These are phyloP conservation scores for Myxocyprinus asiaticus DNA, from an alignment of 2,113 vertebrate species.

Conservation along the genomic window DNA sequence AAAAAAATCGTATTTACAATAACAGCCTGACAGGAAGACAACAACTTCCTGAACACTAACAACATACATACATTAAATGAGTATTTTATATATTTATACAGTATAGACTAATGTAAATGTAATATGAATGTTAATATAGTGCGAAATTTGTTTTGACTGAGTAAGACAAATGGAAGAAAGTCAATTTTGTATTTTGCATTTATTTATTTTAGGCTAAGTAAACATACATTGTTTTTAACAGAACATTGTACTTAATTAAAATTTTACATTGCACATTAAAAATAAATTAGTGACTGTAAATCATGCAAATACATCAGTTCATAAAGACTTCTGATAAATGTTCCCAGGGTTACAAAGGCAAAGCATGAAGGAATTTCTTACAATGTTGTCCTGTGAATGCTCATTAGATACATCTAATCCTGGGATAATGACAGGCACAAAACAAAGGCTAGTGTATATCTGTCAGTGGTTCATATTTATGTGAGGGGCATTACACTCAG, in stretches of 20 bases:
- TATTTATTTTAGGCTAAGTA: constrained; percentile 23
- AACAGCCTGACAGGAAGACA: too few relatives aligned
- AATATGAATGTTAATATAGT: too few relatives aligned
- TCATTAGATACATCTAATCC: background rate
- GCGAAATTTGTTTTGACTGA: background rate
- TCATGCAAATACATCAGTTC: constrained; percentile 6
- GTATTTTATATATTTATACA: too few relatives aligned
- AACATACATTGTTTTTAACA: background rate
- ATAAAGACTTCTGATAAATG: background rate
- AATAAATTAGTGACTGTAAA: constrained; percentile 22
- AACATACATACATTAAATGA: too few relatives aligned
- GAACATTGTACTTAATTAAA: background rate
- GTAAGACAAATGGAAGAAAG: background rate
- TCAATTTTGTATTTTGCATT: background rate
- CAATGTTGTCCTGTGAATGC: background rate
- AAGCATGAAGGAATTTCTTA: background rate
- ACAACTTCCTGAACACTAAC: too few relatives aligned
- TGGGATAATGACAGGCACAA: background rate
- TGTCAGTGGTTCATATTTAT: background rate
- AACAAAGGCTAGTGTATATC: background rate
- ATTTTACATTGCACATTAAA: background rate
- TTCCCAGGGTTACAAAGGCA: background rate
- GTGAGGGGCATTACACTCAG: background rate
- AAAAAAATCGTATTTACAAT: too few relatives aligned
- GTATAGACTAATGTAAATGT: too few relatives aligned